A percentile compares a stretch with the other conserved stretches of the same genome.
These are phyloP conservation scores for Anseranas semipalmata DNA, from an alignment of 2,113 vertebrate genomes.

Conservation along the genomic window DNA sequence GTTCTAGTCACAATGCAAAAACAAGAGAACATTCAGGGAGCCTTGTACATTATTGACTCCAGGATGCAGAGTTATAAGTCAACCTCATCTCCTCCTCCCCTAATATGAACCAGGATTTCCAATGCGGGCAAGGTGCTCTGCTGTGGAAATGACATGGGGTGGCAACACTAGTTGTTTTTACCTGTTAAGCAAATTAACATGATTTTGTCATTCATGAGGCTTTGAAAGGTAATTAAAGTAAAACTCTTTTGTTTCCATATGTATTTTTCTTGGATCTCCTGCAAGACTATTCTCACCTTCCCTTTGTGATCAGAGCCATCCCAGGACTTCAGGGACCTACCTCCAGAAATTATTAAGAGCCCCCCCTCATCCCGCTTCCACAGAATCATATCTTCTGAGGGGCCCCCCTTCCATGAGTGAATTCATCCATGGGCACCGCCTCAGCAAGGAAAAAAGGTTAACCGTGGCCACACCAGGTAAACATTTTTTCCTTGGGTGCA, in stretches of 20 bases:
- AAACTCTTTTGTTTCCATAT: conserved; percentile 86
- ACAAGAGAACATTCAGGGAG: background rate
- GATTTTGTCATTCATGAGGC: conserved; percentile 74
- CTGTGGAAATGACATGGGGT: conserved; percentile 45
- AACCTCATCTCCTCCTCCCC: conserved; percentile 39
- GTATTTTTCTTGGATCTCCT: conserved; percentile 86
- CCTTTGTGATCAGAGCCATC: conserved; percentile 87
- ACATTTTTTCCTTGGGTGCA: conserved; percentile 86
- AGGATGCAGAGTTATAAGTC: background rate
- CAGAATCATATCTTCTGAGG: conserved; percentile 83
- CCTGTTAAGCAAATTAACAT: conserved; percentile 62
- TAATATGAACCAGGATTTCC: conserved; percentile 44
- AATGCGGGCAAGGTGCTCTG: conserved; percentile 33
- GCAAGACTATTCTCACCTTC: conserved; percentile 88
- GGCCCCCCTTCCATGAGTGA: conserved; percentile 83
- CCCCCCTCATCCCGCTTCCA: conserved; percentile 81
- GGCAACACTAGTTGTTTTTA: conserved; percentile 40
- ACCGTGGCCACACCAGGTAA: conserved; percentile 85
- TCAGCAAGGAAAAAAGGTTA: conserved; percentile 87
- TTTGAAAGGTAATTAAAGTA: conserved; percentile 84
- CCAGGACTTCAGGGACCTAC: conserved; percentile 85
- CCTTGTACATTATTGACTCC: background rate
- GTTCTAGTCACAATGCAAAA: conserved; percentile 44
- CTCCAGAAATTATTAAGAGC: conserved; percentile 84
- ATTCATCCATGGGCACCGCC: conserved; percentile 83